Evolutionary conservation across 1,140 invertebrate genomes (phyloP).

Genomic region (Drosophila orena): DNA sequence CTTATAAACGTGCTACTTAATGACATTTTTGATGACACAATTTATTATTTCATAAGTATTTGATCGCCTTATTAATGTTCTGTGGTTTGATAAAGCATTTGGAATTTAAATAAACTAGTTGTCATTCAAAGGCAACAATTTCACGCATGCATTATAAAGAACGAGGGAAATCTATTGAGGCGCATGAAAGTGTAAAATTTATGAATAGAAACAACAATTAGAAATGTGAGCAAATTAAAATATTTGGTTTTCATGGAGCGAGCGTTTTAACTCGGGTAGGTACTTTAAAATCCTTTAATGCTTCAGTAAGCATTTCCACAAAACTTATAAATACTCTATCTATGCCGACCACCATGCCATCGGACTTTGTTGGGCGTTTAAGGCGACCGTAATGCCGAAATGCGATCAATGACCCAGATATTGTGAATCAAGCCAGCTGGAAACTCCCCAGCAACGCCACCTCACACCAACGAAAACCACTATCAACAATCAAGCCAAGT

Average conservation of each 20-base stretch:
- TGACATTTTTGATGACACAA: no score
- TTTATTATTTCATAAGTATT: no score
- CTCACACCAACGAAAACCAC: constrained; percentile 4
- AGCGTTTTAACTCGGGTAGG: neutral
- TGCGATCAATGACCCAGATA: constrained; percentile 51
- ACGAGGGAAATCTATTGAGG: no score
- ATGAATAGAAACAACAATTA: neutral
- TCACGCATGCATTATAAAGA: no score
- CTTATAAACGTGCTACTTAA: no score
- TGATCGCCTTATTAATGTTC: no score
- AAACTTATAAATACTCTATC: neutral
- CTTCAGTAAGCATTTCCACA: neutral
- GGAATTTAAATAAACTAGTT: no score
- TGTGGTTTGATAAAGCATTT: no score
- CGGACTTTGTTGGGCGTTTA: constrained; percentile 20
- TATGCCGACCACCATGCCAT: constrained; percentile 19
- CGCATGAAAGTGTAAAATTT: no score
- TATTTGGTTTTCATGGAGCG: neutral
- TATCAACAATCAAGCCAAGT: constrained; percentile 40
- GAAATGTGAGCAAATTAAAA: neutral
- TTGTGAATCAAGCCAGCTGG: constrained; percentile 7
- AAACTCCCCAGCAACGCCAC: constrained; percentile 18
- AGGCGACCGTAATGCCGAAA: constrained; percentile 10
- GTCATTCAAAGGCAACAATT: no score
- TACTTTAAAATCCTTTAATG: neutral